These are phyloP conservation scores for Vireo altiloquus DNA, from an alignment of 2,113 vertebrate species.

Conservation along the genomic window DNA sequence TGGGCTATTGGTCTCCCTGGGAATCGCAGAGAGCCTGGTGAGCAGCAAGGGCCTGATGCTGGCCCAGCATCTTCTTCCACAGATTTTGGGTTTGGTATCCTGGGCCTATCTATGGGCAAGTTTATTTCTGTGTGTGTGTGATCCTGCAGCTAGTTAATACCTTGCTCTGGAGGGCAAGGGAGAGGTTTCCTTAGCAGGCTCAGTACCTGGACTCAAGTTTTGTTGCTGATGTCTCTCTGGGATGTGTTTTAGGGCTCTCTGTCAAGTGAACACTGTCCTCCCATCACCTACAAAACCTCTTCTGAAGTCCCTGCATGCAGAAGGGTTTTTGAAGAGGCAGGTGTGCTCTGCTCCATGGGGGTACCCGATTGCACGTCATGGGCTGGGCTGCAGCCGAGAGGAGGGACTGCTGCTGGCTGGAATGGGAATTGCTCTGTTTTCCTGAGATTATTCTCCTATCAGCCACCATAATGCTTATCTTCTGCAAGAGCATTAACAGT, in stretches of 20 bases:
- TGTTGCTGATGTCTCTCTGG: background rate
- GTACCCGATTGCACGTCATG: rapidly evolving
- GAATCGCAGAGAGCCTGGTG: rapidly evolving
- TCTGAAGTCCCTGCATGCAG: background rate
- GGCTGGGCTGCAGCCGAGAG: background rate
- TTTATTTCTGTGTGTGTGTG: rapidly evolving
- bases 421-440: background rate
- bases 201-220: background rate
- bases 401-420: background rate
- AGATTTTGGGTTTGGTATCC: background rate
- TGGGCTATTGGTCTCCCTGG: background rate
- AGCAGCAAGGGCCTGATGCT: background rate
- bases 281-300: background rate
- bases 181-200: background rate
- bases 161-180: background rate
- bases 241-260: background rate
- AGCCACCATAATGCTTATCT: background rate
- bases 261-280: background rate
- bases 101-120: background rate
- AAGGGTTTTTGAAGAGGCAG: rapidly evolving
- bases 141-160: background rate
- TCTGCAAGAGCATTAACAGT: background rate
- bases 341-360: background rate
- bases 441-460: background rate
- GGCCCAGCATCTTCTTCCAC: background rate